A percentile compares a stretch with the other conserved stretches of the same genome.
These are phyloP conservation scores for Xylota sylvarum DNA, from an alignment of 2,888 invertebrate genomes.

Conservation along the genomic window DNA sequence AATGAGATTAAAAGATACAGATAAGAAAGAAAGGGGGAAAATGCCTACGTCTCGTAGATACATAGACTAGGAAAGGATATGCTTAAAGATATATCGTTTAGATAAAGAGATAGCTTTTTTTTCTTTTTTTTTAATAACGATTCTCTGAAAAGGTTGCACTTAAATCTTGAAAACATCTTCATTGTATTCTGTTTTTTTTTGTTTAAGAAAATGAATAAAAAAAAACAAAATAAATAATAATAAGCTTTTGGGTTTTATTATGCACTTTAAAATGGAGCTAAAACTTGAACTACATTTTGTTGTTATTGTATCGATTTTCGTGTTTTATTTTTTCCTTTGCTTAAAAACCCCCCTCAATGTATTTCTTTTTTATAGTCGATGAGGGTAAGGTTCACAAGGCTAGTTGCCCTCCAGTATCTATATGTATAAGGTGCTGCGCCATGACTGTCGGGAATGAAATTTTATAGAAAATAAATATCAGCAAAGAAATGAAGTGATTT, in stretches of 20 bases:
- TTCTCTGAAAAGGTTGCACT: constrained; percentile 43
- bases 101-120: constrained; percentile 27
- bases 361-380: constrained; percentile 50
- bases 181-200: constrained; percentile 12
- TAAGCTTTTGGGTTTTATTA: constrained; percentile 50
- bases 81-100: constrained; percentile 27
- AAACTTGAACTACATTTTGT: constrained; percentile 68
- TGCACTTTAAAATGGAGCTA: constrained; percentile 45
- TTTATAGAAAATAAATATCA: constrained; percentile 13
- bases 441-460: constrained; percentile 9
- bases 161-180: constrained; percentile 22
- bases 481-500: constrained; percentile 23
- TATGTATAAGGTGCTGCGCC: neutral
- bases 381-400: constrained; percentile 53
- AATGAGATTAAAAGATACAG: neutral
- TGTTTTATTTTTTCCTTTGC: neutral
- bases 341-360: constrained; percentile 19
- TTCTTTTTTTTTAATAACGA: constrained; percentile 17
- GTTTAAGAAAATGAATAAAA: neutral
- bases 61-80: constrained; percentile 7
- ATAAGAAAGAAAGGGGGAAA: neutral
- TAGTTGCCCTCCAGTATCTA: constrained; percentile 20
- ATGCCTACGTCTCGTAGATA: constrained; percentile 13
- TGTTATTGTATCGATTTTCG: constrained; percentile 60
- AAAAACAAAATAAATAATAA: constrained; percentile 1